These are phyloP conservation scores for Oxyura jamaicensis DNA, from an alignment of 2,113 vertebrate genomes.

Conservation along the genomic window DNA sequence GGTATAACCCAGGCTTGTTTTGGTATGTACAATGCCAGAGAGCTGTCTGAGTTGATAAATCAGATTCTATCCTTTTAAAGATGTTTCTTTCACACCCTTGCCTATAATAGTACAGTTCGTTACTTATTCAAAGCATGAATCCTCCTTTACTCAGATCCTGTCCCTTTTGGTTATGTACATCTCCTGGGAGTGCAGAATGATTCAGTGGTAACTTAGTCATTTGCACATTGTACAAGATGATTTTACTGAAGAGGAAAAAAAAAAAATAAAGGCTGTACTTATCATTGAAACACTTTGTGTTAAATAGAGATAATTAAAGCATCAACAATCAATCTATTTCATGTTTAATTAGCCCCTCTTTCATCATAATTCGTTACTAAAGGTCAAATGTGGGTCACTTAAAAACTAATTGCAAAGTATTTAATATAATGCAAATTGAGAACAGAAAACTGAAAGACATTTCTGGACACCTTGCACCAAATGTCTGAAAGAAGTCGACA, in stretches of 20 bases:
- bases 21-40: not conserved
- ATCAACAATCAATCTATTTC: slow-evolving; percentile 16
- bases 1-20: not conserved
- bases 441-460: not conserved
- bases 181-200: slow-evolving; percentile 51
- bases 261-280: slow-evolving; percentile 38
- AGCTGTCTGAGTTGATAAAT: slow-evolving; percentile 52
- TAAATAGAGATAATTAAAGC: slow-evolving; percentile 58
- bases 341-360: slow-evolving; percentile 57
- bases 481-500: not conserved
- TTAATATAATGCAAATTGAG: slow-evolving; percentile 11
- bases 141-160: slow-evolving; percentile 52
- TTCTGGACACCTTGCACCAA: not conserved
- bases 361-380: slow-evolving; percentile 16
- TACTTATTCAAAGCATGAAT: slow-evolving; percentile 67
- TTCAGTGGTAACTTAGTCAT: slow-evolving; percentile 54
- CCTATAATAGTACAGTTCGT: slow-evolving; percentile 42
- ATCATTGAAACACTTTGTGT: slow-evolving; percentile 25
- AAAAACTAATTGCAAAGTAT: slow-evolving; percentile 2
- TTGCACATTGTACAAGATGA: not conserved
- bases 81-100: slow-evolving; percentile 13
- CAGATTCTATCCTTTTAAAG: slow-evolving; percentile 20
- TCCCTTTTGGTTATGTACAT: slow-evolving; percentile 60
- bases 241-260: slow-evolving; percentile 24
- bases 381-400: slow-evolving; percentile 21